These are phyloP conservation scores for Hippocampus abdominalis DNA, from an alignment of 2,113 vertebrate genomes.

Conservation along the genomic window DNA sequence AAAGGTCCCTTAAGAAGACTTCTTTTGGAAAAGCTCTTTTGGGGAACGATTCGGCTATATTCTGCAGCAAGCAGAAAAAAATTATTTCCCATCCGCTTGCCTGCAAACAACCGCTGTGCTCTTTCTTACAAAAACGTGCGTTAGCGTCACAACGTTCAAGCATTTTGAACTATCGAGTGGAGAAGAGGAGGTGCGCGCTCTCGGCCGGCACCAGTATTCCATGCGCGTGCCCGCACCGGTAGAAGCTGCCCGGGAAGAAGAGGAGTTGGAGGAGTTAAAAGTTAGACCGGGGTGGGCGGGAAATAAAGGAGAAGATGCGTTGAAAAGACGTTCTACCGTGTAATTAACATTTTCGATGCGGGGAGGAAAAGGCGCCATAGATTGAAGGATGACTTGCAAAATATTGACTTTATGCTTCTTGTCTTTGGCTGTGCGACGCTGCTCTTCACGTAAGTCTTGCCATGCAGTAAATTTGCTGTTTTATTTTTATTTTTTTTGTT, in stretches of 20 bases:
- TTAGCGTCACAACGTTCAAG: slow-evolving; percentile 9
- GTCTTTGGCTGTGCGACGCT: slow-evolving; percentile 69
- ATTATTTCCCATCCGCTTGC: neutral
- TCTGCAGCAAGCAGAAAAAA: slow-evolving; percentile 9
- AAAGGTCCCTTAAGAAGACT: slow-evolving; percentile 1
- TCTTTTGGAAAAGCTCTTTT: neutral
- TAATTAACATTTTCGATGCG: slow-evolving; percentile 52
- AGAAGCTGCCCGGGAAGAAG: slow-evolving; percentile 65
- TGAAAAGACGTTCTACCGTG: slow-evolving; percentile 47
- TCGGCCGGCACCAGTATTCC: slow-evolving; percentile 58
- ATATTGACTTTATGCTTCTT: slow-evolving; percentile 71
- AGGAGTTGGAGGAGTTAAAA: slow-evolving; percentile 77
- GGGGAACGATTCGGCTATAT: neutral
- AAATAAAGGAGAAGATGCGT: slow-evolving; percentile 50
- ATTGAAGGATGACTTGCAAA: slow-evolving; percentile 74
- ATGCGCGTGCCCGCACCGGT: slow-evolving; percentile 69
- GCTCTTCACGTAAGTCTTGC: slow-evolving; percentile 76
- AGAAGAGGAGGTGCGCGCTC: slow-evolving; percentile 64
- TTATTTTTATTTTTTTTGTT: slow-evolving; percentile 19
- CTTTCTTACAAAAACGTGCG: neutral
- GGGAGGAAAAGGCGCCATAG: slow-evolving; percentile 45
- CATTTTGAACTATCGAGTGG: slow-evolving; percentile 30
- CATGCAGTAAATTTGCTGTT: slow-evolving; percentile 49
- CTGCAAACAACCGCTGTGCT: neutral
- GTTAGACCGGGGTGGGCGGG: slow-evolving; percentile 57